Base-by-base conservation (phyloP, 2,797 vertebrate genomes). In the Sardinella longiceps region DNA sequence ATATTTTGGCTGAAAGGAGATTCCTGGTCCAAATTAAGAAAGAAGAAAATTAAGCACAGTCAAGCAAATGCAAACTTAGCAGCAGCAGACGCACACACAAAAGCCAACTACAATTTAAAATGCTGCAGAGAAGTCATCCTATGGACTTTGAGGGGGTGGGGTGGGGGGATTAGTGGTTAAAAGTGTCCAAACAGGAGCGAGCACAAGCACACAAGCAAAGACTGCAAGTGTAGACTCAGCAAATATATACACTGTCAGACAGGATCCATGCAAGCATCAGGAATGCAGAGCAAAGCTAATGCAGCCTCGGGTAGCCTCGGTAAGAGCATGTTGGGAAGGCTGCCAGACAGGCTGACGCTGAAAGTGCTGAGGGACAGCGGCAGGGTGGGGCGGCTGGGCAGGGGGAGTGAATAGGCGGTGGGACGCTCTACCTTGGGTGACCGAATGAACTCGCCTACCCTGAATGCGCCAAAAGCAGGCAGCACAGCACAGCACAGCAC, bases 391-490 rank as follows among this genome's bases (percentile, higher is more conserved):
- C 37, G 28, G 63, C 14, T 12, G 30, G 28, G 28, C 25, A 10
- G 12, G 12, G 33, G 39, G 70, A 43, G 70, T 20, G 70, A 43
- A 23, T 77, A 39, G 33, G 20, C 18, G 33, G 20, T 18, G 30
- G 66, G 30, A 43, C 43, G 7, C 82, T 82, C 53, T 83, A 39
- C 83, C 58, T 80, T 85, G 82, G 46, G 74, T 77, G 81, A 87
- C 81, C 82, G 85, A 85, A 82, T 51, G 60, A 87, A 88, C 80
- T 82, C 82, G 86, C 86, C 33, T 83, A 87, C 84, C 14, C 45
- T 14, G 30, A 82, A 45, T 63, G 74, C 37, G 50, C 81, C 70
- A 77, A 43, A 70, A 23, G 15, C 70, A 77, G 37, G 70, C 70
- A 43, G 33, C 70, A 43, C 43, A 85, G 85, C n/a, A n/a, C n/a